Percentiles rank a stretch among this genome's conserved stretches.
phyloP scores from a whole-genome alignment of 2,888 invertebrate species.

The Limenitis camilla region DNA sequence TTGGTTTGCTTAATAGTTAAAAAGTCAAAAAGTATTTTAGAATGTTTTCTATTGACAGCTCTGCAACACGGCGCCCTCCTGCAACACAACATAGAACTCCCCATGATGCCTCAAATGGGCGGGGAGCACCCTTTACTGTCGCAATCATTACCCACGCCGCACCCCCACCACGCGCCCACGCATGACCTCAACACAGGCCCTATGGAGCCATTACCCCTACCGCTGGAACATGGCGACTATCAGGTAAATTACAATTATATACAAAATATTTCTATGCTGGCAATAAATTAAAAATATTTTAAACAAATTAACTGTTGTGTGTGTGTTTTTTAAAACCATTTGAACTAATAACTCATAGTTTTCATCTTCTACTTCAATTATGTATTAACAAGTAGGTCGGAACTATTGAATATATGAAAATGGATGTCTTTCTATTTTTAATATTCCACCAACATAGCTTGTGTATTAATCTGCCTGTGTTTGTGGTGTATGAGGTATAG shows the following conservation, averaged over 20 bases:
- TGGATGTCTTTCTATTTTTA: too few relatives aligned
- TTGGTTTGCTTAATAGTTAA: too few relatives aligned
- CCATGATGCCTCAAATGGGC: slow-evolving; percentile 78
- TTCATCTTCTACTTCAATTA: too few relatives aligned
- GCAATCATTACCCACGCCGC: neutral
- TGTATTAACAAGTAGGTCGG: too few relatives aligned
- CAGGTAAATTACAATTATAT: slow-evolving; percentile 42
- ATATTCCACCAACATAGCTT: neutral
- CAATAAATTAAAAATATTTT: too few relatives aligned
- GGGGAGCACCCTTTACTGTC: slow-evolving; percentile 60
- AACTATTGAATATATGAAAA: too few relatives aligned
- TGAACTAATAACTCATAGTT: too few relatives aligned
- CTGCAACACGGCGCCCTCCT: slow-evolving; percentile 30
- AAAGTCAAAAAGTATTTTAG: neutral
- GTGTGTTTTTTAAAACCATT: too few relatives aligned
- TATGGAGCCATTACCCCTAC: slow-evolving; percentile 49
- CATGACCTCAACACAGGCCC: slow-evolving; percentile 36
- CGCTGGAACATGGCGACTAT: slow-evolving; percentile 44
- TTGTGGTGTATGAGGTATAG: neutral
- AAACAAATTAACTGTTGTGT: too few relatives aligned
- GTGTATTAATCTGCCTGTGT: neutral
- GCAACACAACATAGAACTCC: slow-evolving; percentile 59
- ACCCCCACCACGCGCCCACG: slow-evolving; percentile 6
- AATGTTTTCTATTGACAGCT: slow-evolving; percentile 14
- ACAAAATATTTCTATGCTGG: neutral